Evolutionary conservation across 2,888 invertebrate species (phyloP).

Genomic region (Busseola fusca): DNA sequence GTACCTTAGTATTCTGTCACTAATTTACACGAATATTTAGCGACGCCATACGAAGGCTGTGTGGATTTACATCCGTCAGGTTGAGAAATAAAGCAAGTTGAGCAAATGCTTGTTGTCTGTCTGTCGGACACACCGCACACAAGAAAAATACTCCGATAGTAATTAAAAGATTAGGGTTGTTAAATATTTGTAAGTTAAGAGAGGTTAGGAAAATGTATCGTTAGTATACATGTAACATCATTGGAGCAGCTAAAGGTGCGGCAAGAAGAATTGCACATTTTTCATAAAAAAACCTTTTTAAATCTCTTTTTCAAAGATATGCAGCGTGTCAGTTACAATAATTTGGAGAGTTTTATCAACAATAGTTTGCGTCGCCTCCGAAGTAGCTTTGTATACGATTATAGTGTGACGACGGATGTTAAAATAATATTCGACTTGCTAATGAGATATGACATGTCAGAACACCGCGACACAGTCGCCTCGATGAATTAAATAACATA

Average conservation of each 20-base stretch:
- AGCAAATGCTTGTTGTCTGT: slow-evolving; percentile 19
- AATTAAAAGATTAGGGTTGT: neutral
- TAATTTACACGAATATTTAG: neutral
- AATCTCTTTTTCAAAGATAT: neutral
- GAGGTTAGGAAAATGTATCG: slow-evolving; percentile 5
- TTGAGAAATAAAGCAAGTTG: neutral
- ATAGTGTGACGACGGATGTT: slow-evolving; percentile 1
- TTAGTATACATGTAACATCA: slow-evolving; percentile 1
- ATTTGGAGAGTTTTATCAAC: slow-evolving; percentile 45
- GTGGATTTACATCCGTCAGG: neutral
- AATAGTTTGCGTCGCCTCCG: slow-evolving; percentile 44
- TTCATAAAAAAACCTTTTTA: neutral
- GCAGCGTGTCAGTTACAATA: slow-evolving; percentile 50
- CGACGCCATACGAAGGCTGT: neutral
- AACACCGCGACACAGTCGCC: neutral
- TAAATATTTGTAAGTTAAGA: slow-evolving; percentile 21
- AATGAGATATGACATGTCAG: slow-evolving; percentile 14
- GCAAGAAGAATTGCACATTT: neutral
- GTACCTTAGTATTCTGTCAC: slow-evolving; percentile 9
- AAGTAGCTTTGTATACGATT: slow-evolving; percentile 48
- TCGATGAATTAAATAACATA: neutral
- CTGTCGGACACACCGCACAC: slow-evolving; percentile 37
- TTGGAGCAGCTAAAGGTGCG: slow-evolving; percentile 2
- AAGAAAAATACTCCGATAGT: slow-evolving; percentile 1
- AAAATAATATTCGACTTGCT: slow-evolving; percentile 9